Conservation (phyloP, 2,113 vertebrate genomes). For the Orientallactaga bullata region DNA sequence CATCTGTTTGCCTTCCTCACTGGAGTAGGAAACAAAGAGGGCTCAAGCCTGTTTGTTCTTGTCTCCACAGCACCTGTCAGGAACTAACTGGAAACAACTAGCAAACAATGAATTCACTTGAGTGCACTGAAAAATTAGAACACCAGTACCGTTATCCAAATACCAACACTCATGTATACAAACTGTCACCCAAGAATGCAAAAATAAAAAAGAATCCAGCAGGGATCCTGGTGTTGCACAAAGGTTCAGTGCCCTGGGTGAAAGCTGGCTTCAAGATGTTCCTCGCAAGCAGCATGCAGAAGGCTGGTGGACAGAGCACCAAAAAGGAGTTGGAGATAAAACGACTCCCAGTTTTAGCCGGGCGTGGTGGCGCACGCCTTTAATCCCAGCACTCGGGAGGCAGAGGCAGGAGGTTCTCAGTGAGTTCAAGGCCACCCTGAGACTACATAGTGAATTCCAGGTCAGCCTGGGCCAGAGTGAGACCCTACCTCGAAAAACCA, state of each 20-base stretch:
- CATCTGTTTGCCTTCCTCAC: not conserved
- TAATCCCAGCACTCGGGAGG: too few relatives aligned
- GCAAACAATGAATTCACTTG: conserved; percentile 39
- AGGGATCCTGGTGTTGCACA: not conserved
- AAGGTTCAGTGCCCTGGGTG: not conserved
- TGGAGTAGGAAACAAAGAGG: not conserved
- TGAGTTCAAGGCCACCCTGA: too few relatives aligned
- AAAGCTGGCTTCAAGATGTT: not conserved
- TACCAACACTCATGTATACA: not conserved
- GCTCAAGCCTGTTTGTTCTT: conserved; percentile 20
- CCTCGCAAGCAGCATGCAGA: not conserved
- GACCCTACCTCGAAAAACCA: too few relatives aligned
- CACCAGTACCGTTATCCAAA: not conserved
- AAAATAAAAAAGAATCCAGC: not conserved
- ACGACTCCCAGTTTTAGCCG: not conserved
- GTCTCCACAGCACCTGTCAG: conserved; percentile 27
- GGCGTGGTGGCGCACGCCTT: too few relatives aligned
- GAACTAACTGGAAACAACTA: conserved; percentile 27
- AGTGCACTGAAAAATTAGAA: conserved; percentile 13
- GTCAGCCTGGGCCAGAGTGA: too few relatives aligned
- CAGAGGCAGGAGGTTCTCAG: too few relatives aligned
- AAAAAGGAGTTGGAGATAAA: not conserved
- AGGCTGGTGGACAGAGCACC: not conserved
- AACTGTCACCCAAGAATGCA: conserved; percentile 9
- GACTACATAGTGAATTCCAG: too few relatives aligned